phyloP scores from a whole-genome alignment of 2,888 invertebrate species.

The Idaea straminata region DNA sequence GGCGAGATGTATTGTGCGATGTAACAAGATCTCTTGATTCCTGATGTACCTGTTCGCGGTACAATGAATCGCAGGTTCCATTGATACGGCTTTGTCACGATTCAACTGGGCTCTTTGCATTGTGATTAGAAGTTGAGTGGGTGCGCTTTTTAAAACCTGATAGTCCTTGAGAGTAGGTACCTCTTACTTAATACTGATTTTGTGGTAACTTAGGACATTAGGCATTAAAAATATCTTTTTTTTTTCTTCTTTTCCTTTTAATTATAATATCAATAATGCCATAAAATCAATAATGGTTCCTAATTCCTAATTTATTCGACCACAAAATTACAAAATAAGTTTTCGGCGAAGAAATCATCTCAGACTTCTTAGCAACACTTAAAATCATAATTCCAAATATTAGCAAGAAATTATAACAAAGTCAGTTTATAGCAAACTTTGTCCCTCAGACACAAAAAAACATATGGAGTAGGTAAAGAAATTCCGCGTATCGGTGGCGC shows the following conservation, averaged over 20 bases:
- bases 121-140: constrained; percentile 19
- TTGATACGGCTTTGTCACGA: constrained; percentile 48
- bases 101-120: constrained; percentile 31
- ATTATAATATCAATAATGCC: too few relatives aligned
- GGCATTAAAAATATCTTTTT: too few relatives aligned
- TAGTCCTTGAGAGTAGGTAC: neutral
- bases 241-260: too few relatives aligned
- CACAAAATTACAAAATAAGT: constrained; percentile 6
- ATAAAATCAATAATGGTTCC: too few relatives aligned
- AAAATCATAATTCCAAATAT: constrained; percentile 14
- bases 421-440: constrained; percentile 30
- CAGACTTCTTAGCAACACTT: constrained; percentile 11
- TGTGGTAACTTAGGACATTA: too few relatives aligned
- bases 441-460: constrained; percentile 43
- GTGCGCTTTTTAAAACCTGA: neutral
- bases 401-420: constrained; percentile 29
- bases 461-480: constrained; percentile 54
- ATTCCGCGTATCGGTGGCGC: constrained; percentile 66
- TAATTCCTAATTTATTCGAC: constrained; percentile 3
- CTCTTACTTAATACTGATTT: neutral
- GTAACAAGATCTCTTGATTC: constrained; percentile 64
- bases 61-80: constrained; percentile 57
- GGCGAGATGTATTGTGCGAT: constrained; percentile 49
- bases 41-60: constrained; percentile 55
- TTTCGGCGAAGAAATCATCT: neutral